Conservation (phyloP, 2,888 invertebrate genomes). For the Incurvaria masculella region DNA sequence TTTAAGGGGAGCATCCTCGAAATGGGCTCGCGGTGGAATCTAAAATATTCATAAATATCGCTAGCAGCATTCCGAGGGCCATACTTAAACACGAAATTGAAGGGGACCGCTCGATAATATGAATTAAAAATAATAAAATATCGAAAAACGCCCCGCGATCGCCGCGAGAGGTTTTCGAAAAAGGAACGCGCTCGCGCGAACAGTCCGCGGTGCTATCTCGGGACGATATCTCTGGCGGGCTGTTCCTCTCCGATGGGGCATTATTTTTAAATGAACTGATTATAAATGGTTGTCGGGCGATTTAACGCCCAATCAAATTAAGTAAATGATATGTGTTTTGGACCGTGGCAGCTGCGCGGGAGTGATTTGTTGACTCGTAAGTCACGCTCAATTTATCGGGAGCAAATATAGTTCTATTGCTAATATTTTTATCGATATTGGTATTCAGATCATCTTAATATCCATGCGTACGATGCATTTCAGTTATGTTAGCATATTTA, state of each 20-base stretch:
- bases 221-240: conserved; percentile 57
- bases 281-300: conserved; percentile 56
- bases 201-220: conserved; percentile 43
- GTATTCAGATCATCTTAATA: no score
- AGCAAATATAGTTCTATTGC: no score
- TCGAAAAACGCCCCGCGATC: conserved; percentile 52
- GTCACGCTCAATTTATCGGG: no score
- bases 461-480: no score
- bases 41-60: conserved; percentile 53
- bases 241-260: conserved; percentile 40
- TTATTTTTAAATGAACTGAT: conserved; percentile 57
- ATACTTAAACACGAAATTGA: conserved; percentile 59
- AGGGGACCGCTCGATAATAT: conserved; percentile 57
- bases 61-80: conserved; percentile 52
- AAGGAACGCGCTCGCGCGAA: conserved; percentile 31
- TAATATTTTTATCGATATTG: no score
- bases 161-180: conserved; percentile 48
- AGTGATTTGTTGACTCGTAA: neutral
- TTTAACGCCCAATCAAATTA: conserved; percentile 59
- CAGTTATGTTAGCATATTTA: no score
- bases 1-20: neutral
- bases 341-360: conserved; percentile 12
- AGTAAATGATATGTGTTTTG: conserved; percentile 56
- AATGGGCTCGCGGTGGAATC: conserved; percentile 39
- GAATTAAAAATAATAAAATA: conserved; percentile 56